phyloP scores from a whole-genome alignment of 2,888 invertebrate genomes.

The Eremobia ochroleuca region DNA sequence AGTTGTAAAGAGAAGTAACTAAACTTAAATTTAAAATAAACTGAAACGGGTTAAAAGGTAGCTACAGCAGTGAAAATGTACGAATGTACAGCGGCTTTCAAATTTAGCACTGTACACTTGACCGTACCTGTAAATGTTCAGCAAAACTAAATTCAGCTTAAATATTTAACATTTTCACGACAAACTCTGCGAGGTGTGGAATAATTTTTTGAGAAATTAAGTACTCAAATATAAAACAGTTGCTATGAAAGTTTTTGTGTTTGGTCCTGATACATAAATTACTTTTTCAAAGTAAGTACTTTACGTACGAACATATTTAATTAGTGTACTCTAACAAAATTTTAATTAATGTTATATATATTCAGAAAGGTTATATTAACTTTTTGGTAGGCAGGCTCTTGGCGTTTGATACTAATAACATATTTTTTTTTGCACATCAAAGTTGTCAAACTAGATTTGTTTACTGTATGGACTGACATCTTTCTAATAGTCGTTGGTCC shows the following conservation, averaged over 20 bases:
- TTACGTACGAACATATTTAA: slow-evolving; percentile 9
- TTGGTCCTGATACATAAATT: slow-evolving; percentile 16
- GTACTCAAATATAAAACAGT: slow-evolving; percentile 35
- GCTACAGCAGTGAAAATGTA: slow-evolving; percentile 3
- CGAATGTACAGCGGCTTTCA: slow-evolving; percentile 35
- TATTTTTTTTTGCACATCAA: not conserved
- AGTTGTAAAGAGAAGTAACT: not conserved
- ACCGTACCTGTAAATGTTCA: slow-evolving; percentile 26
- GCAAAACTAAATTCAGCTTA: slow-evolving; percentile 40
- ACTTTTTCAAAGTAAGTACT: slow-evolving; percentile 18
- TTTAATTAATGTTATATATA: not conserved
- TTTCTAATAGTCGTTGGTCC: not conserved
- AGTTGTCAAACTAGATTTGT: not conserved
- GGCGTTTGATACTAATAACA: not conserved
- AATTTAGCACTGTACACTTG: slow-evolving; percentile 37
- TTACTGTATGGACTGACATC: not conserved
- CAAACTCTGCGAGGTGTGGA: slow-evolving; percentile 15
- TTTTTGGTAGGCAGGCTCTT: not conserved
- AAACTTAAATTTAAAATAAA: slow-evolving; percentile 21
- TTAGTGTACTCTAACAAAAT: not conserved
- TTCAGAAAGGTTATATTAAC: not conserved
- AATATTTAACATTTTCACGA: slow-evolving; percentile 42
- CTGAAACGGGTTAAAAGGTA: not conserved
- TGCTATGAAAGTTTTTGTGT: slow-evolving; percentile 28
- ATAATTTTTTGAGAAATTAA: slow-evolving; percentile 40